Evolutionary conservation across 1,140 invertebrate genomes (phyloP).

Genomic region (Philotrypesis tridentata): DNA sequence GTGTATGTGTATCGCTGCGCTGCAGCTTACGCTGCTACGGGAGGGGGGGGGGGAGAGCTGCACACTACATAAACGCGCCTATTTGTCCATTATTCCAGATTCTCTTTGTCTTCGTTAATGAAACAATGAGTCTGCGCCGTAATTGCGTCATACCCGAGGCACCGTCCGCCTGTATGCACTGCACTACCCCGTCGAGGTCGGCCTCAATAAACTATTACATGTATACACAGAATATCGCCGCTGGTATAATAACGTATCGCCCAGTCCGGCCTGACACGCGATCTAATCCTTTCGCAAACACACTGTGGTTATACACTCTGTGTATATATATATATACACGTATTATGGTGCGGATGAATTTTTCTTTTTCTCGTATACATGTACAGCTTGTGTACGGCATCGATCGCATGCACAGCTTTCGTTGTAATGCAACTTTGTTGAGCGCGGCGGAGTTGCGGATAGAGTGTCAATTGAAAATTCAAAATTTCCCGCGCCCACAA

Average conservation of each 20-base stretch:
- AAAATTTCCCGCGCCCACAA: no score
- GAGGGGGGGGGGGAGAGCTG: conserved; percentile 53
- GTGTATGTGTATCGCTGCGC: neutral
- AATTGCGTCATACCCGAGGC: conserved; percentile 69
- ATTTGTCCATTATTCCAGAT: conserved; percentile 75
- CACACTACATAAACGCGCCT: conserved; percentile 72
- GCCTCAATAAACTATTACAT: conserved; percentile 41
- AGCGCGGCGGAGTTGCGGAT: no score
- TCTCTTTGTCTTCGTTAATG: conserved; percentile 74
- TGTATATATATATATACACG: neutral
- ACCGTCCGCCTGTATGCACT: conserved; percentile 59
- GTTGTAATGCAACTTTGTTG: no score
- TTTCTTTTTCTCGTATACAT: no score
- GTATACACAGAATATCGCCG: conserved; percentile 1
- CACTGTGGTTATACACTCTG: neutral
- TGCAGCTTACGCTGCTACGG: no score
- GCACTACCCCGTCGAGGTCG: conserved; percentile 30
- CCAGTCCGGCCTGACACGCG: no score
- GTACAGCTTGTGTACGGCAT: no score
- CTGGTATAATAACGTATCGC: no score
- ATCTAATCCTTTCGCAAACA: no score
- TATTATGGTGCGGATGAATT: no score
- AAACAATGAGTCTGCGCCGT: conserved; percentile 74
- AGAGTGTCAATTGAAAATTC: no score
- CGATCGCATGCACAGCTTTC: no score